Conservation (phyloP, 2,113 vertebrate genomes). For the Corythoichthys intestinalis region DNA sequence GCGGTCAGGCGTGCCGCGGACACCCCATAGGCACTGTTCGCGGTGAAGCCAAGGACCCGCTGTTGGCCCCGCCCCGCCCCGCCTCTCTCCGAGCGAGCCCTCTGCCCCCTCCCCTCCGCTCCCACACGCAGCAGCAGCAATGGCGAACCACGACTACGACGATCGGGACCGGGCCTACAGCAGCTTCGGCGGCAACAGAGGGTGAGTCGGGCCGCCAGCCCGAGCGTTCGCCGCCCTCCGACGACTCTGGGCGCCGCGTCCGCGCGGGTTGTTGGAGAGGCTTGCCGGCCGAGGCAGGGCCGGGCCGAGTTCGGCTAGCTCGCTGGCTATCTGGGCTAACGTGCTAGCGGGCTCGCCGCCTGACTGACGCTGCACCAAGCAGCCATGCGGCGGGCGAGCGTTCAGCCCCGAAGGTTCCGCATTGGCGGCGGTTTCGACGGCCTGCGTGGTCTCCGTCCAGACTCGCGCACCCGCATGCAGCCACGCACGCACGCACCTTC, state of each 20-base stretch:
- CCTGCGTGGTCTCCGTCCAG: not conserved
- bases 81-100: not conserved
- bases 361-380: not conserved
- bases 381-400: not conserved
- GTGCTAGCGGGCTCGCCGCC: conserved; percentile 33
- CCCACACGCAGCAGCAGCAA: conserved; percentile 81
- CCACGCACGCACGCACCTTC: not conserved
- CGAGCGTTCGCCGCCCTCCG: not conserved
- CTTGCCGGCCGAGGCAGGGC: not conserved
- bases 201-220: conserved; percentile 71
- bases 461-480: no score
- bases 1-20: conserved; percentile 5
- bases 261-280: not conserved
- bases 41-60: conserved; percentile 5
- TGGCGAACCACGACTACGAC: conserved; percentile 97
- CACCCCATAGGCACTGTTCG: not conserved
- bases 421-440: not conserved
- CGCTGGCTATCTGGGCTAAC: not conserved
- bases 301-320: conserved; percentile 21
- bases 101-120: conserved; percentile 63
- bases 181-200: conserved; percentile 89
- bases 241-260: not conserved
- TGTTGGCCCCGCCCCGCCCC: conserved; percentile 62
- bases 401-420: not conserved
- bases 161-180: conserved; percentile 88